These are phyloP conservation scores for Callosobruchus maculatus DNA, from an alignment of 2,888 invertebrate genomes.

Conservation along the genomic window DNA sequence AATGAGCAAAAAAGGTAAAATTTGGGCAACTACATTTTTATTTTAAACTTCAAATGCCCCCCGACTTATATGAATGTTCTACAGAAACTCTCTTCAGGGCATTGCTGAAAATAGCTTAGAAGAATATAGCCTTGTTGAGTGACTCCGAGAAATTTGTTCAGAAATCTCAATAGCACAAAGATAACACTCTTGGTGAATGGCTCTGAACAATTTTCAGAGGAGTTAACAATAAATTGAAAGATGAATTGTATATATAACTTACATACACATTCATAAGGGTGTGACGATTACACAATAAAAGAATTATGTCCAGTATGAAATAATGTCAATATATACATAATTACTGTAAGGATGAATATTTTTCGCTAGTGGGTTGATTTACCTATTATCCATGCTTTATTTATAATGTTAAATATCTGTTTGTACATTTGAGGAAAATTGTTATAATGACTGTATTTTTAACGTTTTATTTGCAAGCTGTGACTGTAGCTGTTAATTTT, in stretches of 20 bases:
- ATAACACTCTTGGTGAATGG: background rate
- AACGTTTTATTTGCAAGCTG: background rate
- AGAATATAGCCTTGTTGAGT: background rate
- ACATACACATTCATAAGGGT: constrained; percentile 10
- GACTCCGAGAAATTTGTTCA: background rate
- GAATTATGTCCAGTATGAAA: constrained; percentile 24
- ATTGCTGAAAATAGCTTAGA: background rate
- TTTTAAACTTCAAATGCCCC: too few relatives aligned
- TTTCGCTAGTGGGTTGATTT: constrained; percentile 21
- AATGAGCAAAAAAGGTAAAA: too few relatives aligned
- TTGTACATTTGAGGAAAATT: background rate
- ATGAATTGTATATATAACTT: background rate
- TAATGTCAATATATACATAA: constrained; percentile 17
- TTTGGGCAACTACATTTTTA: too few relatives aligned
- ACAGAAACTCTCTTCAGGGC: background rate
- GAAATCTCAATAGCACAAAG: background rate
- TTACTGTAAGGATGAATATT: constrained; percentile 22
- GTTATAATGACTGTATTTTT: background rate
- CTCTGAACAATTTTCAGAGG: background rate
- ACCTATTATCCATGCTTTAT: background rate
- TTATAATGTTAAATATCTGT: background rate
- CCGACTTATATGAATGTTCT: too few relatives aligned
- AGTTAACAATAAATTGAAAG: background rate
- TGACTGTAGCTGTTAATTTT: background rate
- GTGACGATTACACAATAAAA: constrained; percentile 33